Base-by-base conservation (phyloP, 2,797 vertebrate species). In the Eulemur coronatus region DNA sequence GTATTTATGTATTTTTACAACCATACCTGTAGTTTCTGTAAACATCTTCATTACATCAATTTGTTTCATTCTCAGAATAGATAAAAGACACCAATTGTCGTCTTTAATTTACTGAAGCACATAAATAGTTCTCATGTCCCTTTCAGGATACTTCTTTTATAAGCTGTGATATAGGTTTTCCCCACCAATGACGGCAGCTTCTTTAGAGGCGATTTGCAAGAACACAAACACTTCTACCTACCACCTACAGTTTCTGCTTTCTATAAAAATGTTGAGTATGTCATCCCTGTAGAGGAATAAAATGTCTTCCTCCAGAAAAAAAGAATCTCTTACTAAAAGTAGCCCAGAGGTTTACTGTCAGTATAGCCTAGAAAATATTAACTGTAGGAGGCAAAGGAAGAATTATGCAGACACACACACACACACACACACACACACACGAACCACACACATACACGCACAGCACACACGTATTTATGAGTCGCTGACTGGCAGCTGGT, bases 251-350 rank as follows among this genome's bases (percentile, higher is more conserved):
- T 41, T 35, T 84, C 28, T 50, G 70, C 69, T 86, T 63, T 86
- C 63, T 92, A 28, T 84, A 90, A 93, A 94, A 95, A 69, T 28
- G 35, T 33, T 61, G 38, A 41, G 24, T 57, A 38, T 63, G 84
- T 89, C 55, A 59, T 59, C 57, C 70, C 33, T 84, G 48, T 61
- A 67, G 63, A 59, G 50, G 35, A 72, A 79, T 87, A 61, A 73
- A 82, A 69, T 28, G 5, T 67, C 70, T 28, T 89, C 50, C 80
- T 59, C 61, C n/a, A 43, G 84, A 11, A 35, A 46, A 38, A 61
- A 17, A 55, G 7, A 35, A 46, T 24, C 38, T 78, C 41, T 65
- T 72, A 65, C 38, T 82, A 17, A 72, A 89, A 90, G 84, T 43
- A 85, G 57, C 33, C 50, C 1, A 30, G 17, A 90, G 41, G 10